phyloP scores from a whole-genome alignment of 2,888 invertebrate genomes.

The Drosophila neutralis region DNA sequence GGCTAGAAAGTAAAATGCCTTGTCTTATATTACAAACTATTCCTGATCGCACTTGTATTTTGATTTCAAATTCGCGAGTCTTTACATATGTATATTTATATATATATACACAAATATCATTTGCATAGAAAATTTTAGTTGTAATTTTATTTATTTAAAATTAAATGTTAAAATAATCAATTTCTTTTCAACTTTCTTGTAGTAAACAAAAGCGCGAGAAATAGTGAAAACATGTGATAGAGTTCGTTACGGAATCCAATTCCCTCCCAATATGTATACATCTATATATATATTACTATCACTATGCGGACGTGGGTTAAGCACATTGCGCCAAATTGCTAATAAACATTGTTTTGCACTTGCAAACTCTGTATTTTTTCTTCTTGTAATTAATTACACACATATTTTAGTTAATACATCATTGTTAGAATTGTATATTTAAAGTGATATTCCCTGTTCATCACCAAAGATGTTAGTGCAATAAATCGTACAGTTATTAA shows the following conservation, averaged over 20 bases:
- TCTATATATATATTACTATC: slow-evolving; percentile 16
- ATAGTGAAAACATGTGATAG: slow-evolving; percentile 56
- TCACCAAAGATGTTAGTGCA: slow-evolving; percentile 46
- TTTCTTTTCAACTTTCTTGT: slow-evolving; percentile 55
- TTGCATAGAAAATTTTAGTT: slow-evolving; percentile 38
- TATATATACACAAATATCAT: slow-evolving; percentile 20
- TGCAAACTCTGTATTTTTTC: slow-evolving; percentile 7
- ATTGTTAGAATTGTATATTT: slow-evolving; percentile 51
- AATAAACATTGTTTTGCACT: slow-evolving; percentile 39
- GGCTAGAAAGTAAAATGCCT: slow-evolving; percentile 86
- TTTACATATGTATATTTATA: slow-evolving; percentile 9
- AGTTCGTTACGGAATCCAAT: slow-evolving; percentile 45
- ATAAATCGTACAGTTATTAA: slow-evolving; percentile 47
- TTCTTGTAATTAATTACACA: slow-evolving; percentile 36
- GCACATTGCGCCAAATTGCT: slow-evolving; percentile 31
- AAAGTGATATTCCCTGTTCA: slow-evolving; percentile 38
- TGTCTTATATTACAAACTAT: slow-evolving; percentile 22
- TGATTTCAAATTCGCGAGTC: slow-evolving; percentile 17
- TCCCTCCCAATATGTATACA: slow-evolving; percentile 42
- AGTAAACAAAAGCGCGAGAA: slow-evolving; percentile 82
- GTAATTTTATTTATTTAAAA: slow-evolving; percentile 45
- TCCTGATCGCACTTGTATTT: slow-evolving; percentile 16
- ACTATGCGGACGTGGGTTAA: slow-evolving; percentile 31
- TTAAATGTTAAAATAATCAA: slow-evolving; percentile 50
- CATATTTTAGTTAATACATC: slow-evolving; percentile 32